Conservation (phyloP, 2,113 vertebrate species). For the Uria aalge region DNA sequence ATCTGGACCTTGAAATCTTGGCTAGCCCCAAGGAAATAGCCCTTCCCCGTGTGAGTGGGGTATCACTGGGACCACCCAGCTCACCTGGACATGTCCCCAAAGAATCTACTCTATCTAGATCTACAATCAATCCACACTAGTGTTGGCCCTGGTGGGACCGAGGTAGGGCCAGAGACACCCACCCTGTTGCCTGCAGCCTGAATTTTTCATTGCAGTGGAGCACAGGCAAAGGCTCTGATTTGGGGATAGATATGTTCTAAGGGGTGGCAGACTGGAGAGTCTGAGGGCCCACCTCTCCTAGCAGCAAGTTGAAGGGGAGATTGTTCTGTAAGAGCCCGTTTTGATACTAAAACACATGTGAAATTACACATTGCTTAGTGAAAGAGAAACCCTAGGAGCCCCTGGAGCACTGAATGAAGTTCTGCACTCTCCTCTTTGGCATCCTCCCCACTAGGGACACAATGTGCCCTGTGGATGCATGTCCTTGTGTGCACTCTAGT, state of each 20-base stretch:
- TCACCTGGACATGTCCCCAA: neutral
- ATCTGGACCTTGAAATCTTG: neutral
- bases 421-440: neutral
- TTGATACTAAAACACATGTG: neutral
- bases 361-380: neutral
- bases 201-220: neutral
- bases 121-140: too few species aligned
- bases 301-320: neutral
- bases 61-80: neutral
- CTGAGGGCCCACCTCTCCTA: neutral
- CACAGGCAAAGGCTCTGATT: neutral
- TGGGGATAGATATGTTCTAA: neutral
- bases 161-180: too few species aligned
- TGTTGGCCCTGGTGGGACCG: neutral
- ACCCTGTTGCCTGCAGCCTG: neutral
- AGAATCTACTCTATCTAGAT: neutral
- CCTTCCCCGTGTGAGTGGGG: accelerated
- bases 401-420: neutral
- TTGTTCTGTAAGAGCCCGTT: accelerated
- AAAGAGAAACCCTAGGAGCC: neutral
- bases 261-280: neutral
- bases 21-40: neutral
- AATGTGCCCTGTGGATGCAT: accelerated
- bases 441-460: neutral
- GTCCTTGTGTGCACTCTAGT: neutral